Percentiles rank a stretch among this genome's conserved stretches.
These are phyloP conservation scores for Panonychus citri DNA, from an alignment of 1,140 invertebrate genomes.

Conservation along the genomic window DNA sequence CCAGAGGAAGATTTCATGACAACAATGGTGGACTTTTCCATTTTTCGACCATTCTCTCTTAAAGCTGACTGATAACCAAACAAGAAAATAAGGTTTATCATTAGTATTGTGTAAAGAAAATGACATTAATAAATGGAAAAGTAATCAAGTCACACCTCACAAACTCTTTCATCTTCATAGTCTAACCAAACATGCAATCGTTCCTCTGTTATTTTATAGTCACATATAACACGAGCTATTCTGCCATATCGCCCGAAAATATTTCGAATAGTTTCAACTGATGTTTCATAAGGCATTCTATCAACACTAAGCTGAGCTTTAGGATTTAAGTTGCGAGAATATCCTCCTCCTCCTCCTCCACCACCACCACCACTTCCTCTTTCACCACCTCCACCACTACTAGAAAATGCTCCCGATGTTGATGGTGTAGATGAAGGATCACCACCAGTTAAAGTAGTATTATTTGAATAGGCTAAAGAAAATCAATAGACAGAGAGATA, in stretches of 20 bases:
- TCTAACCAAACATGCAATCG: background rate
- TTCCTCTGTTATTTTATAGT: constrained; percentile 1
- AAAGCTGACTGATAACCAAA: background rate
- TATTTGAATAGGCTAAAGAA: too few relatives aligned
- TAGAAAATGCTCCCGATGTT: too few relatives aligned
- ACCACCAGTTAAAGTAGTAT: too few relatives aligned
- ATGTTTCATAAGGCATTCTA: background rate
- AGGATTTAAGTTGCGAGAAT: background rate
- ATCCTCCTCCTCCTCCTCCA: background rate
- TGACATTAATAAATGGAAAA: background rate
- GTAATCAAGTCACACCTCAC: background rate
- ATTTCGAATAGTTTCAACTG: background rate
- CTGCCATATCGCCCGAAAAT: constrained; percentile 3
- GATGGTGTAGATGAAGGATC: too few relatives aligned
- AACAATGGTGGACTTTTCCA: background rate
- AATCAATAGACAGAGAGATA: too few relatives aligned
- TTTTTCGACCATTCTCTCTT: background rate
- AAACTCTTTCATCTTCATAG: background rate
- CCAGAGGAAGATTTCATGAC: background rate
- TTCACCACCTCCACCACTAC: too few relatives aligned
- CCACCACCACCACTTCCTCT: background rate
- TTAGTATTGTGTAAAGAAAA: background rate
- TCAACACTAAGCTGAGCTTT: background rate
- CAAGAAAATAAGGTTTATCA: background rate
- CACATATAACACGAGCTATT: background rate